Percentiles rank a stretch among this genome's conserved stretches.
These are phyloP conservation scores for Hippotragus niger DNA, from an alignment of 2,113 vertebrate genomes.

Conservation along the genomic window DNA sequence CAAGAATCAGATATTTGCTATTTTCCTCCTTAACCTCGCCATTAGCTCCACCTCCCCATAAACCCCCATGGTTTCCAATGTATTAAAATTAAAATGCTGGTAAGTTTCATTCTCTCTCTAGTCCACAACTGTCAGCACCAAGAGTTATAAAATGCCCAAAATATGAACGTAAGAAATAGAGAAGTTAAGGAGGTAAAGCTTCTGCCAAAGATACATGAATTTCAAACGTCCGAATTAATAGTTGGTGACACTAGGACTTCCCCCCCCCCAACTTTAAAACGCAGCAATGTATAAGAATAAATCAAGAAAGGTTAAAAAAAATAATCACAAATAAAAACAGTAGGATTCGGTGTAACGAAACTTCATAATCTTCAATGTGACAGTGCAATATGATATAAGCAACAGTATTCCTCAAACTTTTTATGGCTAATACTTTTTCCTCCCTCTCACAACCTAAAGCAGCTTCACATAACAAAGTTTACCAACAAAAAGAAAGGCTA, in stretches of 20 bases:
- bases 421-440: background rate
- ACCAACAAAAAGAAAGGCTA: background rate
- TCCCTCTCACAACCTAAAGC: background rate
- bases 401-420: background rate
- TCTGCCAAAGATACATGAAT: background rate
- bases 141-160: background rate
- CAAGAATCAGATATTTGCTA: background rate
- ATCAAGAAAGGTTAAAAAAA: background rate
- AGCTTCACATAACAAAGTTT: background rate
- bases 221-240: background rate
- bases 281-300: background rate
- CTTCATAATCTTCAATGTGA: background rate
- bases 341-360: background rate
- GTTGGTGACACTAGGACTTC: background rate
- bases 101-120: background rate
- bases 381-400: background rate
- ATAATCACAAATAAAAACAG: background rate
- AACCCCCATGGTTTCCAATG: background rate
- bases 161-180: background rate
- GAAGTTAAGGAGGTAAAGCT: background rate
- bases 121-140: background rate
- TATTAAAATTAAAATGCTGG: conserved; percentile 11
- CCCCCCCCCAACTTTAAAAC: background rate
- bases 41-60: background rate
- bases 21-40: background rate